Base-by-base conservation (phyloP, 2,113 vertebrate species). In the Silurus meridionalis region DNA sequence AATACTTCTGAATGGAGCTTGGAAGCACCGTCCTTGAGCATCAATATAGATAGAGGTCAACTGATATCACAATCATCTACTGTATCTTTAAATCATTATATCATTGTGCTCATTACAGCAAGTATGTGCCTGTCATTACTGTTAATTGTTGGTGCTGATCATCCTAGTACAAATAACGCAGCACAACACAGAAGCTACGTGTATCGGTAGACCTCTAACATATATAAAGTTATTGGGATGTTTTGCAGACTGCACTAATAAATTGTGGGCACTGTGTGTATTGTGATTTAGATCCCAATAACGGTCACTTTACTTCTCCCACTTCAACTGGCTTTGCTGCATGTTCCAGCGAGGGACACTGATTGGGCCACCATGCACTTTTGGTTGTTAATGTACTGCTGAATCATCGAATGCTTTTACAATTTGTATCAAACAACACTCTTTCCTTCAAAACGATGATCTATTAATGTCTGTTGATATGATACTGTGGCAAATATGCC, bases 191-290 rank as follows among this genome's bases (percentile, higher is more conserved):
- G 58, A 84, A 57, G 66, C 48, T 77, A 80, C 89, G 90, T 93
- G 94, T 94, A 90, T 95, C 94, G 92, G 93, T 94, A 91, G 91
- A 94, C 94, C 94, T 95, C 94, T 95, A 92, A 90, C 92, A 93
- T 94, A 94, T 94, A 94, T 92, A 87, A 93, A 92, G 95, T 93
- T 95, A 94, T 94, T 95, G 94, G 94, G 94, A 91, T 94, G 92
- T 94, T 94, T 93, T 85, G 87, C 83, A 63, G 78, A 87, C 58
- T 84, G n/a, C 78, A 84, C 61, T 83, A 87, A 91, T 53, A 63
- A 46, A 84, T 52, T 83, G 64, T 23, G 77, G 25, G 28, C 55
- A 81, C 75, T 60, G 48, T 69, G 28, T 82, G 58, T 87, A 83
- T 82, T 37, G 46, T 88, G 58, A 58, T 84, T 74, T 84, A 66